phyloP scores from a whole-genome alignment of 2,113 vertebrate genomes.

The Strix aluco region DNA sequence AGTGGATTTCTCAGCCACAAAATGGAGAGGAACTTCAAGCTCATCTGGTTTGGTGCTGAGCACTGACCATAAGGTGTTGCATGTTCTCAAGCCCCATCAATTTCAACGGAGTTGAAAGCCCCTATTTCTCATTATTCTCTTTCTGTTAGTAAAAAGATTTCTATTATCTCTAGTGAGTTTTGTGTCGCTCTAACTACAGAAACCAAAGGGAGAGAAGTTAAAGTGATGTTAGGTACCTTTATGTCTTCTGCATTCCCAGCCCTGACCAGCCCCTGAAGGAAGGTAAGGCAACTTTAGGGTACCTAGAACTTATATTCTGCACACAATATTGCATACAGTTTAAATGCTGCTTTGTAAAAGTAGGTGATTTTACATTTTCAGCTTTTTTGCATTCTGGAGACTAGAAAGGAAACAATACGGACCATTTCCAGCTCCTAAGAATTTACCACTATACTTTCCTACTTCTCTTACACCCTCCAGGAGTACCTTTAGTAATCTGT shows the following conservation, averaged over 20 bases:
- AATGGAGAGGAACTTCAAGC: neutral
- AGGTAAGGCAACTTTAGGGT: neutral
- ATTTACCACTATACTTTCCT: neutral
- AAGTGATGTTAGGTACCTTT: neutral
- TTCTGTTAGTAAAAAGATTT: neutral
- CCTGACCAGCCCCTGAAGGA: neutral
- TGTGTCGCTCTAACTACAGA: neutral
- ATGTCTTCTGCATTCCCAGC: neutral
- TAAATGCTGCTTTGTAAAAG: neutral
- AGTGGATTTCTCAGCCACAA: neutral
- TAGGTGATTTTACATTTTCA: rapidly evolving
- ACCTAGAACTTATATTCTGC: neutral
- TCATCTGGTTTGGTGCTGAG: neutral
- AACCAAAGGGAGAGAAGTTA: neutral
- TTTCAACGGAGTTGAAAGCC: neutral
- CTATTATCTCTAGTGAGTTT: neutral
- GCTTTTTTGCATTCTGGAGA: neutral
- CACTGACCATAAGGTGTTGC: neutral
- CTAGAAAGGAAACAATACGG: neutral
- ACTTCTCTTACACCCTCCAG: neutral
- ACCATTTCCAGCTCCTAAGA: neutral
- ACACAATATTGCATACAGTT: neutral
- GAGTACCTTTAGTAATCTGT: neutral
- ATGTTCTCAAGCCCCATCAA: neutral
- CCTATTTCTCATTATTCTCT: neutral